Conservation (phyloP, 1,140 invertebrate species). For the Diorhabda carinulata region DNA sequence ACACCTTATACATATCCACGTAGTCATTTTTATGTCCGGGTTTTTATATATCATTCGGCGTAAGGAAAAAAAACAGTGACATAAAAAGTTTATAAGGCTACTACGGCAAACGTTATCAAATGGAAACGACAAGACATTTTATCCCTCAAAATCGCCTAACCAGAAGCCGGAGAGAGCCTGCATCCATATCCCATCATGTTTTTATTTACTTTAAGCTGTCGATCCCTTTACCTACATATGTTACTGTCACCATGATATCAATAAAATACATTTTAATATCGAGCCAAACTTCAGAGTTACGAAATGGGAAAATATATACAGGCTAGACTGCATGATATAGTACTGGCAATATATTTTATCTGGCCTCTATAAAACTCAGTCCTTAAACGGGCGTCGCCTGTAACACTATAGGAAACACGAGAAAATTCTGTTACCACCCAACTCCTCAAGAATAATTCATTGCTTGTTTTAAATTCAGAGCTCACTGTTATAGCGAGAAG, state of each 20-base stretch:
- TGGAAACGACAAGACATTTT: background rate
- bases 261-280: constrained; percentile 1
- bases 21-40: too few relatives aligned
- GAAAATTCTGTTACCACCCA: background rate
- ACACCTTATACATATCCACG: too few relatives aligned
- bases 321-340: background rate
- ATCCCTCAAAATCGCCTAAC: background rate
- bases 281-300: background rate
- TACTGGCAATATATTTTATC: background rate
- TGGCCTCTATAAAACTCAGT: background rate
- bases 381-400: background rate
- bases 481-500: too few relatives aligned
- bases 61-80: too few relatives aligned
- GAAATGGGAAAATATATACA: background rate
- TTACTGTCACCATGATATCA: constrained; percentile 2
- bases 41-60: too few relatives aligned
- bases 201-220: constrained; percentile 2
- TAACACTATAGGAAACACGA: background rate
- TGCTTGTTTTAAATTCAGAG: too few relatives aligned
- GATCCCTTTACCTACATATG: constrained; percentile 1
- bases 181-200: constrained; percentile 2
- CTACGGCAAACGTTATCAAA: background rate
- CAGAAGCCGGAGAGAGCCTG: background rate
- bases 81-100: too few relatives aligned
- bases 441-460: background rate